Conservation (phyloP, 2,113 vertebrate species). For the Lagopus leucura region DNA sequence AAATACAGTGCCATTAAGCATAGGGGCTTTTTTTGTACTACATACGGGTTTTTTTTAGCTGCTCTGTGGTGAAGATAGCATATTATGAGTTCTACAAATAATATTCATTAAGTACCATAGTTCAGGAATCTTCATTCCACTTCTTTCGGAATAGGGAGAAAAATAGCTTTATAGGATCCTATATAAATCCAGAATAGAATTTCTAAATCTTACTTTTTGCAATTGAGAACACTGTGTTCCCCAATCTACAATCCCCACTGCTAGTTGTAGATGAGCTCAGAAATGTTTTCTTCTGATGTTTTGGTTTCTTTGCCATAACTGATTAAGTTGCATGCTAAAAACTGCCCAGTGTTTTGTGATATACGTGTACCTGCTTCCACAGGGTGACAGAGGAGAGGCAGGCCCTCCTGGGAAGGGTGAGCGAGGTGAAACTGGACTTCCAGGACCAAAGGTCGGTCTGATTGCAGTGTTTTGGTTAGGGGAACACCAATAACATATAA, state of each 20-base stretch:
- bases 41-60: neutral
- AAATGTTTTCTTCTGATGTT: neutral
- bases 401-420: slow-evolving; percentile 92
- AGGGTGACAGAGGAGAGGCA: slow-evolving; percentile 93
- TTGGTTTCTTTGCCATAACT: neutral
- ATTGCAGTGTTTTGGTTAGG: neutral
- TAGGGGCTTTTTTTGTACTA: neutral
- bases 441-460: slow-evolving; percentile 90
- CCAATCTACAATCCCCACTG: neutral
- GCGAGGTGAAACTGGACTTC: slow-evolving; percentile 85
- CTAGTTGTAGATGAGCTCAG: neutral
- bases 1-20: neutral
- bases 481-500: no score
- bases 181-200: neutral
- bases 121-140: neutral
- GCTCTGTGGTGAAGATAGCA: neutral
- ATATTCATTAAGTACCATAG: neutral
- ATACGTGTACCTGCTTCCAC: neutral
- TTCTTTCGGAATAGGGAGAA: neutral
- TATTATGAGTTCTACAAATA: neutral
- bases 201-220: neutral
- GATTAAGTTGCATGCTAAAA: neutral
- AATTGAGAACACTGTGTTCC: neutral
- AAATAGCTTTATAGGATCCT: no score
- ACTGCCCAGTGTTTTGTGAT: neutral